phyloP scores from a whole-genome alignment of 2,888 invertebrate species.

The Drosophila hamatofila region DNA sequence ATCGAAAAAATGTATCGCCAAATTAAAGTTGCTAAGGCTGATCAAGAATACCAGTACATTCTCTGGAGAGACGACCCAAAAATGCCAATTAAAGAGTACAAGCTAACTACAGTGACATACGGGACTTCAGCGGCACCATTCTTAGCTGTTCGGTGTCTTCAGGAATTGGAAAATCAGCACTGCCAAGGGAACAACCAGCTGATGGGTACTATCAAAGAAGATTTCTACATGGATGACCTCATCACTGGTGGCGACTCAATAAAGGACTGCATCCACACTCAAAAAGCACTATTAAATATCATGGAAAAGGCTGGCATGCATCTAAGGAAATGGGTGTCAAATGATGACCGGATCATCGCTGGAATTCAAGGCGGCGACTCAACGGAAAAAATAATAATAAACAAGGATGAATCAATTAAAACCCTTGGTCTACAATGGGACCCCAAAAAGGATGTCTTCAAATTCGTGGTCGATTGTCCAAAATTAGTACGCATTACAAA shows the following conservation, averaged over 20 bases:
- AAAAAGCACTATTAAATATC: not conserved
- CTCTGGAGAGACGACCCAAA: no score
- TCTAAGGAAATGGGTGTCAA: not conserved
- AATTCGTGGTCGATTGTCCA: not conserved
- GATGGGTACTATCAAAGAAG: not conserved
- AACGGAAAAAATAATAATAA: not conserved
- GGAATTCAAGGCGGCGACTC: not conserved
- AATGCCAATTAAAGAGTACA: not conserved
- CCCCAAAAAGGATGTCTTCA: not conserved
- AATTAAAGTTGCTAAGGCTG: not conserved
- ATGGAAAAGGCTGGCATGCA: slow-evolving; percentile 1
- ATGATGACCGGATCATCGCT: not conserved
- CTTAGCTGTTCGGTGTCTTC: not conserved
- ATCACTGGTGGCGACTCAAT: not conserved
- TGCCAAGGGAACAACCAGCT: not conserved
- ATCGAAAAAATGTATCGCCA: not conserved
- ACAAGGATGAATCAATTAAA: not conserved
- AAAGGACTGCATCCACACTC: not conserved
- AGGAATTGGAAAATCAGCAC: not conserved
- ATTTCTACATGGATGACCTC: not conserved
- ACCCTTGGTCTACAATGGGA: not conserved
- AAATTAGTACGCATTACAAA: not conserved
- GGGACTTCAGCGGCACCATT: no score
- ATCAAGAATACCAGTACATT: not conserved
- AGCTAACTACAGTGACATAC: not conserved